Evolutionary conservation across 2,888 invertebrate genomes (phyloP).

Genomic region (Thera obeliscata): DNA sequence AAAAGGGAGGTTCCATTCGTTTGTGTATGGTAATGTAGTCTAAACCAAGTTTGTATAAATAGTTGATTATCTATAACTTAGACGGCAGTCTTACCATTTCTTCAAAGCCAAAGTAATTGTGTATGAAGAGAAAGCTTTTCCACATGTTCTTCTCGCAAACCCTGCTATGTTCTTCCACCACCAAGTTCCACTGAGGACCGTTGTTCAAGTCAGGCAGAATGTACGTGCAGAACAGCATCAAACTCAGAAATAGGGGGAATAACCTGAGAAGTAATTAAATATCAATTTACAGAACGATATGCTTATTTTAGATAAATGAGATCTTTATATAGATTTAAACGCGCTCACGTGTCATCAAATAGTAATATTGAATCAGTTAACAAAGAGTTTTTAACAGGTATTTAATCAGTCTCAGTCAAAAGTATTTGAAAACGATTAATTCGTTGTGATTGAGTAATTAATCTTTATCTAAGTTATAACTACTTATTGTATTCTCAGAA

Average conservation of each 20-base stretch:
- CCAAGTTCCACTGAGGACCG: constrained; percentile 85
- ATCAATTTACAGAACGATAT: constrained; percentile 11
- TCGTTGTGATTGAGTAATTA: constrained; percentile 2
- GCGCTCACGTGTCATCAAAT: constrained; percentile 33
- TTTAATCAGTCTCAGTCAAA: constrained; percentile 11
- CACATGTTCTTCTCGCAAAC: constrained; percentile 84
- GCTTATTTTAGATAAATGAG: background rate
- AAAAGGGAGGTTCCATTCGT: too few species aligned
- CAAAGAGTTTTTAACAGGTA: constrained; percentile 15
- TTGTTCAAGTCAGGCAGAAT: constrained; percentile 80
- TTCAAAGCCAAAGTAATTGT: constrained; percentile 85
- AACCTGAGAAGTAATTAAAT: constrained; percentile 60
- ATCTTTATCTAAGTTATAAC: constrained; percentile 6
- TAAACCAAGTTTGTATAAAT: too few species aligned
- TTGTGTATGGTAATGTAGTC: too few species aligned
- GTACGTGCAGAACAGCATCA: constrained; percentile 84
- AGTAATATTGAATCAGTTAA: background rate
- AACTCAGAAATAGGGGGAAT: constrained; percentile 77
- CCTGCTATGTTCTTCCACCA: constrained; percentile 81
- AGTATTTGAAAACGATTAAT: constrained; percentile 2
- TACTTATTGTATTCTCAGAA: background rate
- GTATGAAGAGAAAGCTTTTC: constrained; percentile 84
- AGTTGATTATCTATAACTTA: background rate
- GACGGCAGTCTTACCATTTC: constrained; percentile 73
- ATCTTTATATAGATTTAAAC: constrained; percentile 19